A percentile compares a stretch with the other conserved stretches of the same genome.
Evolutionary conservation across 2,113 vertebrate species (phyloP).

Genomic region (Typhlomys cinereus): DNA sequence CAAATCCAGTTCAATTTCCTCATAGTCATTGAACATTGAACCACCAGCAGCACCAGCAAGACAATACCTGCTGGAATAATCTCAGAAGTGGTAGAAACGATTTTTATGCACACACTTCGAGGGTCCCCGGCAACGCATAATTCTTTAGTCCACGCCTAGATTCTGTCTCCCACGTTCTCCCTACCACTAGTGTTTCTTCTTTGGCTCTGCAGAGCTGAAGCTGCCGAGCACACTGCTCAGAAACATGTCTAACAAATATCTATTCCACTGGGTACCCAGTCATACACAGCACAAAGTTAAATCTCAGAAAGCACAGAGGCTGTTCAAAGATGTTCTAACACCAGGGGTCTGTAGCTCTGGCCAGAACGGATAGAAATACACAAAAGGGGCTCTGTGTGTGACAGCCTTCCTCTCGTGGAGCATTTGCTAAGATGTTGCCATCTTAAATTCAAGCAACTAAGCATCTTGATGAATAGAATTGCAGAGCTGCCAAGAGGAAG

Average conservation of each 20-base stretch:
- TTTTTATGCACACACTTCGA: no score
- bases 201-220: not conserved
- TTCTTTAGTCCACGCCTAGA: no score
- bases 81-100: not conserved
- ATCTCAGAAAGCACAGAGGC: not conserved
- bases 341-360: not conserved
- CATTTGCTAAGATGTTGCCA: not conserved
- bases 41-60: not conserved
- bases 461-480: not conserved
- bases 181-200: not conserved
- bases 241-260: not conserved
- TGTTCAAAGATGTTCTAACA: not conserved
- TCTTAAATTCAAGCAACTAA: not conserved
- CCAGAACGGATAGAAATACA: not conserved
- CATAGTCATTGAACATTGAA: not conserved
- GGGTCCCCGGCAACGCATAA: fast-evolving
- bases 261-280: not conserved
- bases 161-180: not conserved
- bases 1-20: not conserved
- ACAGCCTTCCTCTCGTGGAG: not conserved
- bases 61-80: not conserved
- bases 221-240: not conserved
- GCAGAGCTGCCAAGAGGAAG: not conserved
- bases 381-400: not conserved
- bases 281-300: not conserved